Evolutionary conservation across 2,113 vertebrate genomes (phyloP).

Genomic region (Ranitomeya variabilis): DNA sequence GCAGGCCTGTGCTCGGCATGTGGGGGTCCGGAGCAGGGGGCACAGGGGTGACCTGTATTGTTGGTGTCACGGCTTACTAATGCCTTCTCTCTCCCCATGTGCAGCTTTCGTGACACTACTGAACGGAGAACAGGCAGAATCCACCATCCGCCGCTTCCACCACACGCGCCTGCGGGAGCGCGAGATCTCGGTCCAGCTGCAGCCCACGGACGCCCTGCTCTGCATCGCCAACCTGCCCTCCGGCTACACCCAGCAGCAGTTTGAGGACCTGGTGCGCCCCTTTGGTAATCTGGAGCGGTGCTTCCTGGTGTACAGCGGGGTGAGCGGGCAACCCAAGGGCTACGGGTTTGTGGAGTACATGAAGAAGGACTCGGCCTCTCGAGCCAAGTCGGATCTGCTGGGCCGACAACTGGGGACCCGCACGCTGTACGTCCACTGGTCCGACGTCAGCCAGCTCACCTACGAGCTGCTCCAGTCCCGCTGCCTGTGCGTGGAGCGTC

Average conservation of each 20-base stretch:
- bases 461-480: conserved; percentile 81
- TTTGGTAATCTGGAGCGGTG: conserved; percentile 92
- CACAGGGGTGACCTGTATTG: neutral
- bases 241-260: conserved; percentile 85
- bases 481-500: conserved; percentile 85
- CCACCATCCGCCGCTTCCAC: conserved; percentile 84
- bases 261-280: conserved; percentile 90
- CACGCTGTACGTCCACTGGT: conserved; percentile 94
- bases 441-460: conserved; percentile 84
- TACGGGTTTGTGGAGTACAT: conserved; percentile 96
- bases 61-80: neutral
- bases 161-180: conserved; percentile 79
- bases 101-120: conserved; percentile 87
- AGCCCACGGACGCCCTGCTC: conserved; percentile 87
- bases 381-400: conserved; percentile 88
- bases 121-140: conserved; percentile 89
- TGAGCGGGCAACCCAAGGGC: conserved; percentile 86
- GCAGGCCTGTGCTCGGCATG: no score
- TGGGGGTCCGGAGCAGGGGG: neutral
- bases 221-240: conserved; percentile 90
- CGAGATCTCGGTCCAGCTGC: conserved; percentile 89
- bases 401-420: conserved; percentile 87
- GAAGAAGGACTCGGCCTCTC: conserved; percentile 92
- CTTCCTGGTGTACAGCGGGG: conserved; percentile 85
- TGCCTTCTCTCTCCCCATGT: neutral